A percentile compares a stretch with the other conserved stretches of the same genome.
These are phyloP conservation scores for Perca schrenkii DNA, from an alignment of 2,113 vertebrate genomes.

Conservation along the genomic window DNA sequence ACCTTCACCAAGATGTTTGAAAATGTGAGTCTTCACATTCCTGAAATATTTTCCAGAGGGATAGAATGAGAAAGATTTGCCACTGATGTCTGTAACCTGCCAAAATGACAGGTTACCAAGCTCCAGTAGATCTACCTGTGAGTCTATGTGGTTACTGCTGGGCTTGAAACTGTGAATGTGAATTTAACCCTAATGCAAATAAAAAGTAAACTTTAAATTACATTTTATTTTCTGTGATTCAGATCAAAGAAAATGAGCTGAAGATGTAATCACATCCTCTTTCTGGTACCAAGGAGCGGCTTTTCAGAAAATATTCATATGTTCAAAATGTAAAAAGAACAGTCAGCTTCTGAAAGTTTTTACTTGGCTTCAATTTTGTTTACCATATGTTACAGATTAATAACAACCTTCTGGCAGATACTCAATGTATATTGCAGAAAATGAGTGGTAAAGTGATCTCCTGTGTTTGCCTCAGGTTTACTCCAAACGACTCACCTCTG, in stretches of 20 bases:
- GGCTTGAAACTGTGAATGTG: background rate
- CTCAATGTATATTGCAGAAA: background rate
- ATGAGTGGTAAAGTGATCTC: background rate
- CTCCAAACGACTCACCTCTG: slow-evolving; percentile 24
- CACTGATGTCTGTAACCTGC: background rate
- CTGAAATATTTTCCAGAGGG: background rate
- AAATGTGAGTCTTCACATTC: background rate
- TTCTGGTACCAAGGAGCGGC: too few relatives aligned
- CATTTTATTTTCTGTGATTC: background rate
- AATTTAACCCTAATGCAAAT: background rate
- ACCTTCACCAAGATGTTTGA: background rate
- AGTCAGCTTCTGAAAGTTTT: background rate
- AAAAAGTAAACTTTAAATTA: background rate
- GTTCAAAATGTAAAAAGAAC: background rate
- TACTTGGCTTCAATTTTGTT: background rate
- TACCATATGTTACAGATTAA: background rate
- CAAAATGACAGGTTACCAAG: background rate
- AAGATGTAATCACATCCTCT: background rate
- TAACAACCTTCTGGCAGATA: background rate
- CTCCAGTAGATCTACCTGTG: background rate
- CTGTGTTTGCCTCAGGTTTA: slow-evolving; percentile 18
- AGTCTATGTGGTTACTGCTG: background rate
- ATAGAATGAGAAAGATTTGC: background rate
- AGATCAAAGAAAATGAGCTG: slow-evolving; percentile 3
- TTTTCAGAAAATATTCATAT: background rate